Evolutionary conservation across 2,113 vertebrate genomes (phyloP), one percentile per base, ranked within the genome.

Genomic region (Mobula hypostoma): DNA sequence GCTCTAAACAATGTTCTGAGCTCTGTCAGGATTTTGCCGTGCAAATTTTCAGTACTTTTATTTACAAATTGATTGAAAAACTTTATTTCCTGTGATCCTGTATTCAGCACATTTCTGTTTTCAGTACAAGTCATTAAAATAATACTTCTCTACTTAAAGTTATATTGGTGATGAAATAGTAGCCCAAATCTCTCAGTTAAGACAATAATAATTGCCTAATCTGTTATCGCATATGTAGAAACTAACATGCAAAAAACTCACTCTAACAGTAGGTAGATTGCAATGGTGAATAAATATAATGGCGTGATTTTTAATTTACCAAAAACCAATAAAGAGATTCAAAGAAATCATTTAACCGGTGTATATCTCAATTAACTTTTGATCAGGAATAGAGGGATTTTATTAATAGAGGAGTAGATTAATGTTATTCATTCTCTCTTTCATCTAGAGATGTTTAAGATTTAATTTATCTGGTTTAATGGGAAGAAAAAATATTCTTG

Each of bases 381-480:
- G 66, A 36, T 90, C 29, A 66, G 61, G 61, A 66, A 61, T 14
- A 90, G 85, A 68, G 58, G 85, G 61, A 66, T 90, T 90, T 66
- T 68, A 90, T 90, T 90, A 90, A 90, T 66, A 29, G 29, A 15
- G 85, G n/a, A 63, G 63, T 90, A 90, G 61, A 68, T 90, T 32
- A 66, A 90, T 90, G 61, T 32, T 90, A 66, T 63, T 90, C 15
- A 90, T 7, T 68, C 85, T 90, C n/a, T 32, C 61, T 90, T 61
- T 90, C 85, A 90, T 90, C 29, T 36, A 32, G 61, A 90, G 61
- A 66, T 90, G 61, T 24, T 58, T 19, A 66, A 32, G 85, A 90
- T 68, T 90, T 90, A 90, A 90, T 68, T 90, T 66, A 63, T 66
- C 63, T 63, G 63, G 7, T 66, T 90, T 90, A 90, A 90, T 87